phyloP scores from a whole-genome alignment of 2,113 vertebrate species.

The Xiphophorus hellerii region DNA sequence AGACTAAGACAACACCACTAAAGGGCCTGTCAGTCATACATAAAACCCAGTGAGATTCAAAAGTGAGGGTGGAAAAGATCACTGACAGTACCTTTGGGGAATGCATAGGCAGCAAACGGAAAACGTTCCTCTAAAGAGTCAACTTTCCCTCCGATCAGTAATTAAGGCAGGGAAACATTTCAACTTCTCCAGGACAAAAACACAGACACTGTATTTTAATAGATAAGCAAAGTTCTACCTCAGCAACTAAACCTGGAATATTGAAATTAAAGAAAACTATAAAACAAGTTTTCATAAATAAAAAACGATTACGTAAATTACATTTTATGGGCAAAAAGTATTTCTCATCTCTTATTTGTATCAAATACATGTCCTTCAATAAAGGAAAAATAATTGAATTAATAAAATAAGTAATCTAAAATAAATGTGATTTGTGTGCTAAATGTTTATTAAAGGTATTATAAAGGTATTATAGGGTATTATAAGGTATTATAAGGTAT shows the following conservation, averaged over 20 bases:
- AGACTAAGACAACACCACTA: conserved; percentile 33
- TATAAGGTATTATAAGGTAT: too few relatives aligned
- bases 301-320: not conserved
- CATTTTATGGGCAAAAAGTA: too few relatives aligned
- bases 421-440: not conserved
- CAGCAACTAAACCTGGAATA: not conserved
- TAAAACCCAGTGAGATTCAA: conserved; percentile 22
- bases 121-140: not conserved
- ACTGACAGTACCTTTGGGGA: conserved; percentile 66
- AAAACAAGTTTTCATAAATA: too few relatives aligned
- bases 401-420: not conserved
- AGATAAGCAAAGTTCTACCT: not conserved
- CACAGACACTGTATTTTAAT: not conserved
- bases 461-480: too few relatives aligned
- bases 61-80: conserved; percentile 52
- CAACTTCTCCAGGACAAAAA: not conserved
- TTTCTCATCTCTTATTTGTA: not conserved
- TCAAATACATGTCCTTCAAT: not conserved
- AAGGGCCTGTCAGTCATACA: conserved; percentile 64
- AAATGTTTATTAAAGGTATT: not conserved
- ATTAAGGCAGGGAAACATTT: not conserved
- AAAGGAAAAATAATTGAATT: not conserved
- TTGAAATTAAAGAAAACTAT: not conserved
- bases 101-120: fast-evolving
- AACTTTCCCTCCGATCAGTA: conserved; percentile 16